Base-by-base conservation (phyloP, 1,140 invertebrate species). In the Ephestia elutella region DNA sequence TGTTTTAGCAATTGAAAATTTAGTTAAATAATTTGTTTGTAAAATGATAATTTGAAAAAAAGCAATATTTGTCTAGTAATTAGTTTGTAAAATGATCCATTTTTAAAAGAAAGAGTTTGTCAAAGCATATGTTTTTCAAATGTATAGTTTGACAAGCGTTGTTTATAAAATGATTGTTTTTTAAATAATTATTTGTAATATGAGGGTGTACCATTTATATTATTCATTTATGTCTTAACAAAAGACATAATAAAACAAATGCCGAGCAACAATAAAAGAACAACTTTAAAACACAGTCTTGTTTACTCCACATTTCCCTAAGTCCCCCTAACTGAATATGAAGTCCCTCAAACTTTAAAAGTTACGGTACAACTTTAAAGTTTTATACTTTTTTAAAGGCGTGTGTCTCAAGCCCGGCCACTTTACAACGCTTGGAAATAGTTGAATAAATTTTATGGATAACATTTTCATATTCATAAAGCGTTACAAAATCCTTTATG, bases 381-480 rank as follows among this genome's bases (percentile, higher is more conserved):
- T 44, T 44, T 44, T 44, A 44, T 44, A 44, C 38, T 9, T 44
- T 44, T 44, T 15, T 15, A 15, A 44, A 44, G 38, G 15, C 38
- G 38, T 44, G 38, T 44, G 38, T 44, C 38, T 44, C 13, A 13
- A 44, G 38, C 38, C 38, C 38, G 38, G n/a, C 38, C 38, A 44
- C 38, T 44, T 44, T 44, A 44, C 38, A 44, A 44, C 38, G 38
- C 38, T 44, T 44, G 38, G 15, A 38, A 57, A 62, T 62, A 38
- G 49, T 30, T 57, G 32, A 60, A 68, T 68, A 71, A 66, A 67
- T 67, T 63, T 38, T 10, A 11, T 56, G 57, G 58, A 63, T 67
- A 67, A 67, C 59, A 59, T 65, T 67, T 73, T 67, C 70, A 73
- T 77, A 77, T 80, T 77, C 73, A 77, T 77, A 77, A 70, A 73